Evolutionary conservation across 2,113 vertebrate species (phyloP).

Genomic region (Morone saxatilis): DNA sequence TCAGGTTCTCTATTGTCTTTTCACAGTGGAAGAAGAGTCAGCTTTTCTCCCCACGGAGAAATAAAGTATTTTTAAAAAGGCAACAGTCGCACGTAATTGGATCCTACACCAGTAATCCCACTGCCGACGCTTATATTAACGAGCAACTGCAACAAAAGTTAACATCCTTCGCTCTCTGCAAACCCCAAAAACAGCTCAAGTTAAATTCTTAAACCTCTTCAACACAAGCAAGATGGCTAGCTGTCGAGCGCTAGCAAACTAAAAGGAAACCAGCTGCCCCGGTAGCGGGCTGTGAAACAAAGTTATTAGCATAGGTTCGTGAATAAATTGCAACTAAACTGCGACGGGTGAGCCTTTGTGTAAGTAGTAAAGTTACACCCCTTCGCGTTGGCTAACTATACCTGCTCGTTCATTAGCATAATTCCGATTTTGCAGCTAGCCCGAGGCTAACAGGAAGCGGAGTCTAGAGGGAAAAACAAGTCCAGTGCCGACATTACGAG

Average conservation of each 20-base stretch:
- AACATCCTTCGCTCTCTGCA: background rate
- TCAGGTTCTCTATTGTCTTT: slow-evolving; percentile 65
- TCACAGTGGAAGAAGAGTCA: slow-evolving; percentile 31
- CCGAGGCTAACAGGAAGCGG: slow-evolving; percentile 79
- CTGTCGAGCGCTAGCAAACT: slow-evolving; percentile 64
- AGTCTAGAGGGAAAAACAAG: slow-evolving; percentile 75
- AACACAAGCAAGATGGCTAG: slow-evolving; percentile 76
- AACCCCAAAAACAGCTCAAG: slow-evolving; percentile 29
- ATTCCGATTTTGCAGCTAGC: slow-evolving; percentile 68
- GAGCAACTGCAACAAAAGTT: background rate
- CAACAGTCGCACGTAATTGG: background rate
- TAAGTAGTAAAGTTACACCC: slow-evolving; percentile 40
- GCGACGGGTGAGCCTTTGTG: background rate
- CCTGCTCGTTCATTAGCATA: slow-evolving; percentile 57
- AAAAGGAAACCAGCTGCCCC: slow-evolving; percentile 37
- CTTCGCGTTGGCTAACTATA: slow-evolving; percentile 43
- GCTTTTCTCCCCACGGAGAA: background rate
- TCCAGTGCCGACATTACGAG: slow-evolving; percentile 74
- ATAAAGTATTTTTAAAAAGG: slow-evolving; percentile 44
- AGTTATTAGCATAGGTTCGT: slow-evolving; percentile 39
- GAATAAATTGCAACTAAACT: slow-evolving; percentile 20
- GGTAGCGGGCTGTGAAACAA: slow-evolving; percentile 36
- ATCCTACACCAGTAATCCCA: background rate
- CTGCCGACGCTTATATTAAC: background rate
- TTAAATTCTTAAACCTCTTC: slow-evolving; percentile 62